These are phyloP conservation scores for Acanthis flammea DNA, from an alignment of 2,797 vertebrate genomes.

Conservation along the genomic window DNA sequence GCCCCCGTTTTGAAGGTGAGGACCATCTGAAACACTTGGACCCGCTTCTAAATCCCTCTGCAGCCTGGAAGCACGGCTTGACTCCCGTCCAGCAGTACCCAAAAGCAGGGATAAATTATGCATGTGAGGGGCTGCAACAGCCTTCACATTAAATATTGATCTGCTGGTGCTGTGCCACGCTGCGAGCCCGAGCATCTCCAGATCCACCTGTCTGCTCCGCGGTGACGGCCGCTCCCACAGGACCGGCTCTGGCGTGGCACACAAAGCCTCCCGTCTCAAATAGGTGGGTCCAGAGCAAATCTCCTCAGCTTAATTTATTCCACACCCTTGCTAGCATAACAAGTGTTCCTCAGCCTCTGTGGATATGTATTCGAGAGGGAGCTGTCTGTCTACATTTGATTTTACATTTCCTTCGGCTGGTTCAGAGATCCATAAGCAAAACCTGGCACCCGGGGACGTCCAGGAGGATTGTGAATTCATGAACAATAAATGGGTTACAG, in stretches of 20 bases:
- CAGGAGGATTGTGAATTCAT: conserved; percentile 6
- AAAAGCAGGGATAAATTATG: conserved; percentile 63
- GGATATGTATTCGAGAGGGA: conserved; percentile 57
- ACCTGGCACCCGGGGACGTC: neutral
- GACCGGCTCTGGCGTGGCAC: neutral
- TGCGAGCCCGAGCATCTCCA: neutral
- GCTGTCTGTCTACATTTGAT: conserved; percentile 50
- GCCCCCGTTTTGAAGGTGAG: neutral
- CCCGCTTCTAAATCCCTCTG: neutral
- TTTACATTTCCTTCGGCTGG: conserved; percentile 53
- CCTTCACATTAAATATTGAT: conserved; percentile 65
- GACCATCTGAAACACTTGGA: neutral
- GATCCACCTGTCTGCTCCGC: conserved; percentile 33
- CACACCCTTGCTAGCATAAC: conserved; percentile 47
- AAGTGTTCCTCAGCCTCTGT: conserved; percentile 37
- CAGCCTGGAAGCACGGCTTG: neutral
- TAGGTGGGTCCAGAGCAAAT: conserved; percentile 46
- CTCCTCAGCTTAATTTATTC: conserved; percentile 43
- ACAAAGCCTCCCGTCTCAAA: neutral
- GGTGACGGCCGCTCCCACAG: neutral
- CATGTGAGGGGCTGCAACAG: conserved; percentile 59
- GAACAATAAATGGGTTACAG: conserved; percentile 49
- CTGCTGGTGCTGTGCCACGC: conserved; percentile 41
- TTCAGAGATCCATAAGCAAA: conserved; percentile 51
- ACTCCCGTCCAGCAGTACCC: conserved; percentile 47